A percentile compares a stretch with the other conserved stretches of the same genome.
Conservation (phyloP, 2,113 vertebrate species). For the Psittacula cyanocephala region DNA sequence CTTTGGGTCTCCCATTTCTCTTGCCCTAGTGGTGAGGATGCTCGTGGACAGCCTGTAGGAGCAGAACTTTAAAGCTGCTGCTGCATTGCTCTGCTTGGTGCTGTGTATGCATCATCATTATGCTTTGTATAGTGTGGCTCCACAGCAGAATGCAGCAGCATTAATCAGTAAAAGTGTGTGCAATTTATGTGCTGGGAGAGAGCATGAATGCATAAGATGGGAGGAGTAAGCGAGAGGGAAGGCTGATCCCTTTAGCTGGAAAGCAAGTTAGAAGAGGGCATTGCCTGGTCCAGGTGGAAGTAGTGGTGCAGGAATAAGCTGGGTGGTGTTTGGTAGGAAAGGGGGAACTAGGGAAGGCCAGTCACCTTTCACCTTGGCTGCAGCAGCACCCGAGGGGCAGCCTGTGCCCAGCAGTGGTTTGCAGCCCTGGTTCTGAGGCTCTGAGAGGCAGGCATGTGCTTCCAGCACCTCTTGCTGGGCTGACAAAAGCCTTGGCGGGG, state of each 20-base stretch:
- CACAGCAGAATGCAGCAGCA: rapidly evolving
- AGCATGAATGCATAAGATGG: background rate
- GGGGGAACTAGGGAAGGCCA: background rate
- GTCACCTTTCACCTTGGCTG: background rate
- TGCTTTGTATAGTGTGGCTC: background rate
- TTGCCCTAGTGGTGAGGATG: background rate
- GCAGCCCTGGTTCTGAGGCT: rapidly evolving
- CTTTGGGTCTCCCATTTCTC: background rate
- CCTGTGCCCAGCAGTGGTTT: background rate
- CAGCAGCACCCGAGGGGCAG: background rate
- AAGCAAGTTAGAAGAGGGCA: background rate
- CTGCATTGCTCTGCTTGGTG: background rate
- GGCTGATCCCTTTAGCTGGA: background rate
- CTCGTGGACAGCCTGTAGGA: rapidly evolving
- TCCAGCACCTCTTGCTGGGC: background rate
- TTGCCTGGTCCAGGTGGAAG: background rate
- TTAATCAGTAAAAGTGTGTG: background rate
- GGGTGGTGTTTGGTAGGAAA: background rate
- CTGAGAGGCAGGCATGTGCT: rapidly evolving
- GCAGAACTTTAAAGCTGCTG: background rate
- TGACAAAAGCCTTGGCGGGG: background rate
- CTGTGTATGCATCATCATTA: background rate
- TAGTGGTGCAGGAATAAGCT: background rate
- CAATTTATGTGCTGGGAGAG: background rate
- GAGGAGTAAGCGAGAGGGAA: background rate